phyloP scores from a whole-genome alignment of 1,140 invertebrate genomes.

The Sinella curviseta region DNA sequence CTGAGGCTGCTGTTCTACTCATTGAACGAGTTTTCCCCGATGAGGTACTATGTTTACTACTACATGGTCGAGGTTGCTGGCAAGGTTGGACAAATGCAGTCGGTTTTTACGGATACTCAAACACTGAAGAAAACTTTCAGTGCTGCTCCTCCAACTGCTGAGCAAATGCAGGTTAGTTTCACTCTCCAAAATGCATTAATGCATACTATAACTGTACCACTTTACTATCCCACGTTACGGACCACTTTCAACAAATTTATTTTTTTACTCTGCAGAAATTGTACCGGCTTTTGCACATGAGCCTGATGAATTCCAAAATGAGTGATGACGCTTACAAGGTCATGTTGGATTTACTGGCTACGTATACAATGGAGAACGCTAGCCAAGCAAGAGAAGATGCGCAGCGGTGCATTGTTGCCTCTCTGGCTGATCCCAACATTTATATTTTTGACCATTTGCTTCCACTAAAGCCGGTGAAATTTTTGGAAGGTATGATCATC shows the following conservation, averaged over 20 bases:
- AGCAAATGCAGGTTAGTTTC: constrained; percentile 73
- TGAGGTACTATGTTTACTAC: constrained; percentile 89
- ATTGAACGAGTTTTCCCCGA: constrained; percentile 75
- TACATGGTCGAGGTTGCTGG: constrained; percentile 84
- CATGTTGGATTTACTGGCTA: constrained; percentile 93
- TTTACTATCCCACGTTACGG: no score
- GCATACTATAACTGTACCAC: neutral
- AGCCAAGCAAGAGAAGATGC: constrained; percentile 94
- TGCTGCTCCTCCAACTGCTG: constrained; percentile 78
- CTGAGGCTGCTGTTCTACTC: constrained; percentile 88
- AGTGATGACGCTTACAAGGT: constrained; percentile 64
- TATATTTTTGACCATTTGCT: constrained; percentile 92
- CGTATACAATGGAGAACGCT: constrained; percentile 94
- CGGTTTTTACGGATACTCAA: constrained; percentile 75
- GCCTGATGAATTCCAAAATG: constrained; percentile 71
- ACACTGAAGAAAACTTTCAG: constrained; percentile 81
- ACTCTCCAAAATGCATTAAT: neutral
- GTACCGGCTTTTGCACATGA: constrained; percentile 83
- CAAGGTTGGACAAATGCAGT: constrained; percentile 77
- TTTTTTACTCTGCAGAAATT: constrained; percentile 61
- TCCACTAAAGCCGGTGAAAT: constrained; percentile 88
- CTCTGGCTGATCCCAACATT: constrained; percentile 89
- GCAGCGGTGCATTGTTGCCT: constrained; percentile 91
- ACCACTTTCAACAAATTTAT: no score
- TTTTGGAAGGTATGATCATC: constrained; percentile 70